Percentiles rank a stretch among this genome's conserved stretches.
These are phyloP conservation scores for Napeogenes sylphis DNA, from an alignment of 2,888 invertebrate species.

Conservation along the genomic window DNA sequence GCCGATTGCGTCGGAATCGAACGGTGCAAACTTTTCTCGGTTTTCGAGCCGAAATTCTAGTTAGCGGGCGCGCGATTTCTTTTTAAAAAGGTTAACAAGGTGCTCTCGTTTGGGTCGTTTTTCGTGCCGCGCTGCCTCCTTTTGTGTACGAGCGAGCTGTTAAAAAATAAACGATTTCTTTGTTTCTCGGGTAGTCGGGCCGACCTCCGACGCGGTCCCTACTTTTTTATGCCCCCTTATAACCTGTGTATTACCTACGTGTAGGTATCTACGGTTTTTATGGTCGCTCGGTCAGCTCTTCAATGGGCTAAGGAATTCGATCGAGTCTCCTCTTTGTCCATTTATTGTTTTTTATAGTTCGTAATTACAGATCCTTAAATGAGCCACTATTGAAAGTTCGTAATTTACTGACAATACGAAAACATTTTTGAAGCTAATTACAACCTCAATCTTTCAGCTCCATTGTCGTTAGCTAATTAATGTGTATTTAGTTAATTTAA, in stretches of 20 bases:
- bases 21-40: conserved; percentile 68
- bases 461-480: conserved; percentile 18
- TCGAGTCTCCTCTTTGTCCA: conserved; percentile 71
- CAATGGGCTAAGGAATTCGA: conserved; percentile 77
- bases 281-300: conserved; percentile 75
- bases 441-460: conserved; percentile 19
- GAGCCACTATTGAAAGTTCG: conserved; percentile 35
- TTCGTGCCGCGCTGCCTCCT: conserved; percentile 73
- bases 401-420: conserved; percentile 29
- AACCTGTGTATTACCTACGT: conserved; percentile 77
- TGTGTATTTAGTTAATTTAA: conserved; percentile 10
- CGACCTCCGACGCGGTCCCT: conserved; percentile 76
- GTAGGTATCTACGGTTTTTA: conserved; percentile 77
- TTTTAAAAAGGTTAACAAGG: conserved; percentile 77
- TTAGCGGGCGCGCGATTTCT: conserved; percentile 74
- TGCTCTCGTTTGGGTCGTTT: conserved; percentile 73
- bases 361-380: conserved; percentile 42
- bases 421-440: conserved; percentile 26
- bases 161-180: conserved; percentile 78
- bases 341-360: conserved; percentile 41
- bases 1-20: conserved; percentile 61
- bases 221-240: conserved; percentile 76
- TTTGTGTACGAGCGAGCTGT: conserved; percentile 77
- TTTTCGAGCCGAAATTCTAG: conserved; percentile 76
- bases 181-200: conserved; percentile 77